Percentiles rank a stretch among this genome's conserved stretches.
phyloP scores from a whole-genome alignment of 2,888 invertebrate species.

The Noctua janthe region DNA sequence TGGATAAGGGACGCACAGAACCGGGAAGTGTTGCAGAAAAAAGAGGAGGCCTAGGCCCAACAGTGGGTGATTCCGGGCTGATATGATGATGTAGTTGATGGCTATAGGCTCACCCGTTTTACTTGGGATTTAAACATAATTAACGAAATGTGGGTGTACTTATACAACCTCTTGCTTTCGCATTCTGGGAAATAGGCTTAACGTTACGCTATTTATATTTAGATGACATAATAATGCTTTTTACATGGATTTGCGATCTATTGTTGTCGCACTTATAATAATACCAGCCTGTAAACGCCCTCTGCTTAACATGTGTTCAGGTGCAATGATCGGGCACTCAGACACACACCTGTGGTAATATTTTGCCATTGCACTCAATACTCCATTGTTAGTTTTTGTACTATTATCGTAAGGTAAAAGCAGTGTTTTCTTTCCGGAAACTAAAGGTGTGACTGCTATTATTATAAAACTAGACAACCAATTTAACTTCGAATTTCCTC shows the following conservation, averaged over 20 bases:
- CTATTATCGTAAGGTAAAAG: neutral
- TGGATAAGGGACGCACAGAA: no score
- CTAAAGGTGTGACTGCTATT: neutral
- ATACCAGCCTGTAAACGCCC: neutral
- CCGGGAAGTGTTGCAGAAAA: no score
- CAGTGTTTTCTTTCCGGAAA: neutral
- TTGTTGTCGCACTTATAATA: neutral
- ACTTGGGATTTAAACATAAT: no score
- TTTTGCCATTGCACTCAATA: neutral
- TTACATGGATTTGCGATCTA: neutral
- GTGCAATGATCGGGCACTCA: slow-evolving; percentile 1
- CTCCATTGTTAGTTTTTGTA: neutral
- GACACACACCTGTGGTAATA: slow-evolving; percentile 4
- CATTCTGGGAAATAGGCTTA: neutral
- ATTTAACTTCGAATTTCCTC: neutral
- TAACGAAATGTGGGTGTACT: no score
- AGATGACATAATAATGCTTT: neutral
- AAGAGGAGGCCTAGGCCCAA: no score
- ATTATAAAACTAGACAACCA: neutral
- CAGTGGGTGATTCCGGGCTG: no score
- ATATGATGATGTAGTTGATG: neutral
- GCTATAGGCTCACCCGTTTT: neutral
- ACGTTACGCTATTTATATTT: neutral
- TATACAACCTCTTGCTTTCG: neutral
- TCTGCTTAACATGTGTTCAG: slow-evolving; percentile 13